Evolutionary conservation across 2,888 invertebrate species (phyloP).

Genomic region (Rhynchonema sp.): DNA sequence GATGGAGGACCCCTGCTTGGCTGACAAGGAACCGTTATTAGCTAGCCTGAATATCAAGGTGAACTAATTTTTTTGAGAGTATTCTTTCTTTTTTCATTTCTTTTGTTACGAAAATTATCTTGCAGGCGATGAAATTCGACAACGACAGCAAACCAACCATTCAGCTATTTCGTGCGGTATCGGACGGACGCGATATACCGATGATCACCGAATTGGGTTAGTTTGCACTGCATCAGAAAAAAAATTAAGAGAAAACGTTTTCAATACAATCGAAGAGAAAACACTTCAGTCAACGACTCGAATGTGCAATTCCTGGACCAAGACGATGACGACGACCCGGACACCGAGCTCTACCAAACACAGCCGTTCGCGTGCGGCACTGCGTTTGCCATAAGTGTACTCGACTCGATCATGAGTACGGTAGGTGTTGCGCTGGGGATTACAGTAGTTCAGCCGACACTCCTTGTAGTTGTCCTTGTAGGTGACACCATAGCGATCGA

Average conservation of each 20-base stretch:
- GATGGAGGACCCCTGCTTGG: constrained; percentile 1
- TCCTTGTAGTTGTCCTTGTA: no score
- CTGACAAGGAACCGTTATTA: constrained; percentile 38
- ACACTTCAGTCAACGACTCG: constrained; percentile 80
- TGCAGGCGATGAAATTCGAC: constrained; percentile 32
- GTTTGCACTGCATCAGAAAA: no score
- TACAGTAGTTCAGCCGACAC: no score
- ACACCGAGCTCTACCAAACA: constrained; percentile 92
- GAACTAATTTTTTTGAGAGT: no score
- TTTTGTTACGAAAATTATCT: no score
- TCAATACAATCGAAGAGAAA: no score
- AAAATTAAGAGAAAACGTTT: no score
- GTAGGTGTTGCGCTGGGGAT: constrained; percentile 48
- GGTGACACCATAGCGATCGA: no score
- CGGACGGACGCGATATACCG: constrained; percentile 90
- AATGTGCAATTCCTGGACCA: constrained; percentile 52
- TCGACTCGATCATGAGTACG: constrained; percentile 97
- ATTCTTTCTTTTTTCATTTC: no score
- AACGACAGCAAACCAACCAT: constrained; percentile 16
- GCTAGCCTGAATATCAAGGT: constrained; percentile 89
- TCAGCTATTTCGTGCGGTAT: constrained; percentile 41
- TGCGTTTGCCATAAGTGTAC: constrained; percentile 93
- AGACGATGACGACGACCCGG: constrained; percentile 93
- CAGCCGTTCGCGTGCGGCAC: constrained; percentile 99
- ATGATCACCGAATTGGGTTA: constrained; percentile 77